Percentiles rank a stretch among this genome's conserved stretches.
phyloP scores from a whole-genome alignment of 2,888 invertebrate genomes.

The Heliothis peltigera region DNA sequence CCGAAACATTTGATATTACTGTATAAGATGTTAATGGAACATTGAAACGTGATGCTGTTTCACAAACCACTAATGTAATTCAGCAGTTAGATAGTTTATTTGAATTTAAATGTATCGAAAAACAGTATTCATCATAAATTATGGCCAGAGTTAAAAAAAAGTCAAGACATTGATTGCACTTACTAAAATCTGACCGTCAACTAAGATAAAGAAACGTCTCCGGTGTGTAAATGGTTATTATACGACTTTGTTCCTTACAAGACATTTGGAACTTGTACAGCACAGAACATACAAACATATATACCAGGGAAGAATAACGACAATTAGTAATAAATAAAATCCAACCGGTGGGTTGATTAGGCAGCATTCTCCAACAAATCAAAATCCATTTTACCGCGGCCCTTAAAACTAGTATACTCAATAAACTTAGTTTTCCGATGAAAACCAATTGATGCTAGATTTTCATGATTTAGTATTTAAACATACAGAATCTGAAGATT shows the following conservation, averaged over 20 bases:
- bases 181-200: neutral
- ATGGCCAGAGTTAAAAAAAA: neutral
- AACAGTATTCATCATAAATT: neutral
- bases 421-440: neutral
- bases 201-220: neutral
- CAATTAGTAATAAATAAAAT: too few relatives aligned
- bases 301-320: too few relatives aligned
- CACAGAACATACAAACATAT: too few relatives aligned
- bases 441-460: too few relatives aligned
- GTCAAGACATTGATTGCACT: neutral
- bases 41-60: neutral
- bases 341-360: neutral
- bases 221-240: neutral
- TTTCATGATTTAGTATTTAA: too few relatives aligned
- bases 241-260: neutral
- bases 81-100: neutral
- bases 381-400: slow-evolving; percentile 1
- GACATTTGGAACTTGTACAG: neutral
- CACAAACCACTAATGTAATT: neutral
- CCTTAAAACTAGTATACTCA: neutral
- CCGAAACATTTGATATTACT: neutral
- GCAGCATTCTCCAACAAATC: neutral
- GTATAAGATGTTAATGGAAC: neutral
- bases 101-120: neutral
- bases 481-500: too few relatives aligned